phyloP scores from a whole-genome alignment of 1,140 invertebrate genomes.

The Lamellibrachia luymesi region DNA sequence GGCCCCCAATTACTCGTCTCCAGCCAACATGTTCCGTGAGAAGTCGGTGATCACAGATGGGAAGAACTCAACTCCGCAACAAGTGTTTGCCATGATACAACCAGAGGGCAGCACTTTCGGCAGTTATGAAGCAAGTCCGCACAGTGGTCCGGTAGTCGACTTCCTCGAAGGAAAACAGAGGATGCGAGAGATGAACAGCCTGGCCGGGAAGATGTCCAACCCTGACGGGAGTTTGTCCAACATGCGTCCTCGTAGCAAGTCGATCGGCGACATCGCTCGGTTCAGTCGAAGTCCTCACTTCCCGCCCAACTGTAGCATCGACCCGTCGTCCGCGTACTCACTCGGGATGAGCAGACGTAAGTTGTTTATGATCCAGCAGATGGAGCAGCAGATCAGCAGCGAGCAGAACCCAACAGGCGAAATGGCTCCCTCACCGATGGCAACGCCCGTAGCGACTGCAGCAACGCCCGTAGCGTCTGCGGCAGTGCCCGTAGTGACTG shows the following conservation, averaged over 20 bases:
- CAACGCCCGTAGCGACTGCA: background rate
- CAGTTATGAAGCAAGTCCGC: background rate
- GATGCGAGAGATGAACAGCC: background rate
- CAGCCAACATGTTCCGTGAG: background rate
- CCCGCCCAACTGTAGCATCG: background rate
- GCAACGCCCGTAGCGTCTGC: background rate
- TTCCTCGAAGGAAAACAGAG: no score
- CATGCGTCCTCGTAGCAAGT: constrained; percentile 2
- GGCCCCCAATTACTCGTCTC: background rate
- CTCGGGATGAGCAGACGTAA: background rate
- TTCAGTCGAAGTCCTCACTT: background rate
- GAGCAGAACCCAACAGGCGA: background rate
- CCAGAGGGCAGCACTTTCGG: constrained; percentile 7
- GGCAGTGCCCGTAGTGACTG: background rate
- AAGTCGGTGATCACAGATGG: background rate
- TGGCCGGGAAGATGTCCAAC: background rate
- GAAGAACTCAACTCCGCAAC: background rate
- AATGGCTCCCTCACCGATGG: background rate
- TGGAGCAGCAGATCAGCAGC: background rate
- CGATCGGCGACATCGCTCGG: background rate
- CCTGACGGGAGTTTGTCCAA: background rate
- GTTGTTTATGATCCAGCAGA: background rate
- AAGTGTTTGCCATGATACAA: background rate
- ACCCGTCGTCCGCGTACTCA: background rate
- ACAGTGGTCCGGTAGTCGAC: background rate